Evolutionary conservation across 2,888 invertebrate species (phyloP).

Genomic region (Cyrtodaria siliqua): DNA sequence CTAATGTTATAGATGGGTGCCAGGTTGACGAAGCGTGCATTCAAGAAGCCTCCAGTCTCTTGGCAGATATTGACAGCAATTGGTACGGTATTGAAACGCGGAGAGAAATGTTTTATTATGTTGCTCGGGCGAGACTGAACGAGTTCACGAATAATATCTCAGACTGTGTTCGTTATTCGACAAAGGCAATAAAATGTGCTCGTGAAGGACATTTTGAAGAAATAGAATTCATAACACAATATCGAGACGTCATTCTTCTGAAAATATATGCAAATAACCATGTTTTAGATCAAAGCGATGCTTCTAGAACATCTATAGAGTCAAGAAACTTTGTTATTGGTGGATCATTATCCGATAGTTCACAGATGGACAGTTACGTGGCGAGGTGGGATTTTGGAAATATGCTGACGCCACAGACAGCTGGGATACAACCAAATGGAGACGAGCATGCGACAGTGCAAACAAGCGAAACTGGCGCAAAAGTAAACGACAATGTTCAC

Average conservation of each 20-base stretch:
- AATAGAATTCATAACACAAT: constrained; percentile 33
- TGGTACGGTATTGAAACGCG: constrained; percentile 56
- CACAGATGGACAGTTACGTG: too few species aligned
- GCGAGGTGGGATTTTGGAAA: too few species aligned
- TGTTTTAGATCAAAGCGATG: too few species aligned
- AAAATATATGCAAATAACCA: too few species aligned
- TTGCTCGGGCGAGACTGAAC: constrained; percentile 51
- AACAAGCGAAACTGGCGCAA: too few species aligned
- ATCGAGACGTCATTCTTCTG: background rate
- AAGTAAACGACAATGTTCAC: too few species aligned
- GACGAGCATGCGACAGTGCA: too few species aligned
- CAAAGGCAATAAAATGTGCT: constrained; percentile 39
- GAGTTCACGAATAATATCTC: constrained; percentile 13
- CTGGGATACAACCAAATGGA: too few species aligned
- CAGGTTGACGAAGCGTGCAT: constrained; percentile 26
- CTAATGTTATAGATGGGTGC: constrained; percentile 43
- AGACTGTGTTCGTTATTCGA: constrained; percentile 14
- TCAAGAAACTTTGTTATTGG: too few species aligned
- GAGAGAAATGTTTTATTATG: constrained; percentile 63
- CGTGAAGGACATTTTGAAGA: constrained; percentile 56
- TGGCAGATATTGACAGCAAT: constrained; percentile 37
- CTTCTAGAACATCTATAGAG: too few species aligned
- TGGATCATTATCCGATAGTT: too few species aligned
- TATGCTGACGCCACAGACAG: too few species aligned
- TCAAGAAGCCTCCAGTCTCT: constrained; percentile 27